Evolutionary conservation across 1,140 invertebrate genomes (phyloP).

Genomic region (Lasaia peninsularis): DNA sequence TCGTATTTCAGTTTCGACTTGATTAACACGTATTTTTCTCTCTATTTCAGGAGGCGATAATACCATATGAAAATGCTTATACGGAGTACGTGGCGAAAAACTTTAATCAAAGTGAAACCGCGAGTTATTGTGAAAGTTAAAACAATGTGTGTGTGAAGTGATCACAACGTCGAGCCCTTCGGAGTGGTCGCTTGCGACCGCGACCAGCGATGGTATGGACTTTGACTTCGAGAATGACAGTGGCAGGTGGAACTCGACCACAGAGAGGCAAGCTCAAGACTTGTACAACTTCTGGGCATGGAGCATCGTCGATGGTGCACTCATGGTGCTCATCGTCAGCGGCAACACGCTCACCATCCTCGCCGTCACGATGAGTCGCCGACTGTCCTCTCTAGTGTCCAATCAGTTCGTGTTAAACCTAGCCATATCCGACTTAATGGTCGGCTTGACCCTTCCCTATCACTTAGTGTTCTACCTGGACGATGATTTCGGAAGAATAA

Average conservation of each 20-base stretch:
- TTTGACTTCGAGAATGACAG: constrained; percentile 56
- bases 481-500: constrained; percentile 75
- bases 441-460: constrained; percentile 85
- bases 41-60: constrained; percentile 16
- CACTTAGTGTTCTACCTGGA: constrained; percentile 84
- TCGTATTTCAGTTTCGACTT: neutral
- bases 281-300: constrained; percentile 77
- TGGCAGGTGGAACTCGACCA: constrained; percentile 50
- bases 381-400: constrained; percentile 80
- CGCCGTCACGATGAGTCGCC: constrained; percentile 81
- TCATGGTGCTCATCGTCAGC: constrained; percentile 81
- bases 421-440: constrained; percentile 85
- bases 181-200: constrained; percentile 60
- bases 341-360: constrained; percentile 86
- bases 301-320: constrained; percentile 80
- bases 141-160: constrained; percentile 51
- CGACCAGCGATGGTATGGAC: constrained; percentile 73
- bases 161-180: constrained; percentile 60
- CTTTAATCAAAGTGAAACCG: constrained; percentile 31
- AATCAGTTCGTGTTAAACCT: constrained; percentile 87
- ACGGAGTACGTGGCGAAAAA: constrained; percentile 32
- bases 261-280: constrained; percentile 34
- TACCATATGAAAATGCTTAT: constrained; percentile 29
- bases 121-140: constrained; percentile 48
- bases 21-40: neutral